Percentiles rank a stretch among this genome's conserved stretches.
Evolutionary conservation across 2,888 invertebrate genomes (phyloP).

Genomic region (Platycnemis pennipes): DNA sequence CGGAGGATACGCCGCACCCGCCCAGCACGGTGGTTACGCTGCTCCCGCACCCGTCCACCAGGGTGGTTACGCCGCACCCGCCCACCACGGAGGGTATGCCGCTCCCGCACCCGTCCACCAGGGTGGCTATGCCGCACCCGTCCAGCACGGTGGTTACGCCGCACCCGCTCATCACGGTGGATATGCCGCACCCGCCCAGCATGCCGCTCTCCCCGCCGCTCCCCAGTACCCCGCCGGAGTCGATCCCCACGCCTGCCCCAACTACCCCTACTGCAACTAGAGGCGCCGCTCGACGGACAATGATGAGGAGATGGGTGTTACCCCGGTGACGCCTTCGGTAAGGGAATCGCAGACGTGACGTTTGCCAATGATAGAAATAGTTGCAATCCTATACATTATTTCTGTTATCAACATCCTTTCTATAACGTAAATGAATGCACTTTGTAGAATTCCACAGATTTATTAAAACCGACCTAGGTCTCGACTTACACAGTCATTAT

Average conservation of each 20-base stretch:
- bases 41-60: constrained; percentile 20
- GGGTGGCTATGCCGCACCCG: neutral
- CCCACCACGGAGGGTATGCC: neutral
- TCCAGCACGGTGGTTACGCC: neutral
- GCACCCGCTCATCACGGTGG: constrained; percentile 23
- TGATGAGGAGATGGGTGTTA: neutral
- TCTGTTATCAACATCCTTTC: too few relatives aligned
- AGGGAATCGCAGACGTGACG: too few relatives aligned
- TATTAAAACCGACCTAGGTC: too few relatives aligned
- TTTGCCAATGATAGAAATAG: too few relatives aligned
- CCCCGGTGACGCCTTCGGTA: neutral
- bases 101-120: constrained; percentile 38
- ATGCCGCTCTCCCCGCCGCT: neutral
- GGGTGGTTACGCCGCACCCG: neutral
- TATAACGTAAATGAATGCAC: too few relatives aligned
- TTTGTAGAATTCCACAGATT: too few relatives aligned
- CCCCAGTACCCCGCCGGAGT: constrained; percentile 51
- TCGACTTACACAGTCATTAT: too few relatives aligned
- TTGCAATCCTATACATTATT: too few relatives aligned
- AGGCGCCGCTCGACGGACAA: neutral
- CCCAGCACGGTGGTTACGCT: neutral
- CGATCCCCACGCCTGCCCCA: constrained; percentile 46
- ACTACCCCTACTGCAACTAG: constrained; percentile 47
- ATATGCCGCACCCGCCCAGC: neutral
- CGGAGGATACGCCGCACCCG: constrained; percentile 10